Conservation (phyloP, 1,140 invertebrate genomes). For the Heliothis virescens region DNA sequence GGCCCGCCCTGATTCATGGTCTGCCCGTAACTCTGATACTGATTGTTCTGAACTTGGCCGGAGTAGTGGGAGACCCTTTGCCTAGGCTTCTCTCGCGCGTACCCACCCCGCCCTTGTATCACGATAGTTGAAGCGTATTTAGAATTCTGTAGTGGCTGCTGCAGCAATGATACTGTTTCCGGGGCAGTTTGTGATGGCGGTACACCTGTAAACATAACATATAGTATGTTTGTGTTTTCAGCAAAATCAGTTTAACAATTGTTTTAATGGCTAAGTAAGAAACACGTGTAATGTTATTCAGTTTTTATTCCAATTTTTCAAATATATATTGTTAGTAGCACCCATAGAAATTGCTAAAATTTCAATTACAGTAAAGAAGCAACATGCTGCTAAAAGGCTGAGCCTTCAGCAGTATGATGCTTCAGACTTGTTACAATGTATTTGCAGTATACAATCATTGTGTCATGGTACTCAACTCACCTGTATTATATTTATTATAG, state of each 20-base stretch:
- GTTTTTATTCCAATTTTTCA: neutral
- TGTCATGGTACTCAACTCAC: slow-evolving; percentile 56
- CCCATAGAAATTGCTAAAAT: too few species aligned
- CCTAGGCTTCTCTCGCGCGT: slow-evolving; percentile 71
- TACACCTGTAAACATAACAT: slow-evolving; percentile 50
- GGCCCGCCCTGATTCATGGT: slow-evolving; percentile 52
- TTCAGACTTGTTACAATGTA: too few species aligned
- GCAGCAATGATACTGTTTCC: slow-evolving; percentile 78
- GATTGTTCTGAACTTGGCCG: slow-evolving; percentile 65
- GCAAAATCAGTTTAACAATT: neutral
- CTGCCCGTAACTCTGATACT: slow-evolving; percentile 71
- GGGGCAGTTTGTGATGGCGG: slow-evolving; percentile 80
- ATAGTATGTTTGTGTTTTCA: neutral
- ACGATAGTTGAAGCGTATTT: slow-evolving; percentile 76
- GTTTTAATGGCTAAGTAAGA: too few species aligned
- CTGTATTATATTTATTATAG: slow-evolving; percentile 73
- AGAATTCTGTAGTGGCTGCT: slow-evolving; percentile 75
- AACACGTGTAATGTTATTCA: too few species aligned
- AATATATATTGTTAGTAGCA: too few species aligned
- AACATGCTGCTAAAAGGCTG: too few species aligned
- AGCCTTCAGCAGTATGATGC: too few species aligned
- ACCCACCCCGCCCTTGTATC: slow-evolving; percentile 70
- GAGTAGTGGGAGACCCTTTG: slow-evolving; percentile 69
- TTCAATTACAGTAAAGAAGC: too few species aligned
- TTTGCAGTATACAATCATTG: too few species aligned